Conservation (phyloP, 2,888 invertebrate genomes). For the Tiliacea citrago region DNA sequence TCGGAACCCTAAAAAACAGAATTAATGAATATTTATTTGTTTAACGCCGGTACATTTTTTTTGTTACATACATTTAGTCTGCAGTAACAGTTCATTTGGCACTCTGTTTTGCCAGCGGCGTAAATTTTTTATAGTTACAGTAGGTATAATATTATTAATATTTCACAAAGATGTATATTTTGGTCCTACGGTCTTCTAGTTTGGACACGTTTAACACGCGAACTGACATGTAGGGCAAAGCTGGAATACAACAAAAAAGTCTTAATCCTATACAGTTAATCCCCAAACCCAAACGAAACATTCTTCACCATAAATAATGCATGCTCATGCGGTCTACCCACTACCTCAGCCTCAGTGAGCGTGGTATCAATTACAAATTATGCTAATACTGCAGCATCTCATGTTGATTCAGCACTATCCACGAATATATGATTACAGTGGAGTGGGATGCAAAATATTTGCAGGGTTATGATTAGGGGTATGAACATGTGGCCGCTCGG, state of each 20-base stretch:
- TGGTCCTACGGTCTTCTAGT: not conserved
- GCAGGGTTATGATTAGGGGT: slow-evolving; percentile 4
- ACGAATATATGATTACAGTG: slow-evolving; percentile 33
- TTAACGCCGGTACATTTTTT: too few species aligned
- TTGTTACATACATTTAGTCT: too few species aligned
- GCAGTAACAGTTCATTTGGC: too few species aligned
- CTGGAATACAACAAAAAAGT: not conserved
- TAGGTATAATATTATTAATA: too few species aligned
- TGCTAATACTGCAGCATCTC: slow-evolving; percentile 69
- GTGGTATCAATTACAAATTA: slow-evolving; percentile 75
- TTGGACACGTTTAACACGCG: not conserved
- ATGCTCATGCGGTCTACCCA: slow-evolving; percentile 18
- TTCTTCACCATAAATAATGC: slow-evolving; percentile 30
- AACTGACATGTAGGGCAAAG: not conserved
- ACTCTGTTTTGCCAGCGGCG: too few species aligned
- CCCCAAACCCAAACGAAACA: not conserved
- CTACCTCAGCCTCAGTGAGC: slow-evolving; percentile 3
- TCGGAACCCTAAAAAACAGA: too few species aligned
- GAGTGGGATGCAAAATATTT: slow-evolving; percentile 20
- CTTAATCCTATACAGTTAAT: not conserved
- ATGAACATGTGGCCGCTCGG: slow-evolving; percentile 16
- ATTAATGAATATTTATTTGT: too few species aligned
- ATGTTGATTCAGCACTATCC: slow-evolving; percentile 72
- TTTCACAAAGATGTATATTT: too few species aligned
- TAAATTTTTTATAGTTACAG: too few species aligned